These are phyloP conservation scores for Copsychus sechellarum DNA, from an alignment of 2,113 vertebrate genomes.

Conservation along the genomic window DNA sequence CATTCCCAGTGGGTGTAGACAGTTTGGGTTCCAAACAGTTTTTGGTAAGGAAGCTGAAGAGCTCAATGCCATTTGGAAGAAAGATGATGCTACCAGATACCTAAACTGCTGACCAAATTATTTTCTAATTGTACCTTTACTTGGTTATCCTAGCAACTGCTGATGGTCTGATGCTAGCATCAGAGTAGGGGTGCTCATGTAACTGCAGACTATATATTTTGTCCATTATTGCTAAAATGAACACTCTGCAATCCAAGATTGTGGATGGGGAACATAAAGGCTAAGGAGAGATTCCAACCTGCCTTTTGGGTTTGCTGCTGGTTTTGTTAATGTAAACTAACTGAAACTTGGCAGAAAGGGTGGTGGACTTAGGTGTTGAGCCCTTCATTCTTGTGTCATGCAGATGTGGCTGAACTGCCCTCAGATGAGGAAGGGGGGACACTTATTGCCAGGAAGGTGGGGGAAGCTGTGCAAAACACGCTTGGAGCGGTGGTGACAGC, in stretches of 20 bases:
- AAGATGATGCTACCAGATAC: not conserved
- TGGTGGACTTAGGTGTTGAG: not conserved
- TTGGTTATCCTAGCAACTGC: not conserved
- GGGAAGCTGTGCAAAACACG: slow-evolving; percentile 96
- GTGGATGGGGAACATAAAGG: not conserved
- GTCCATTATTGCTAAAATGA: not conserved
- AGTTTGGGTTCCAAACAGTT: not conserved
- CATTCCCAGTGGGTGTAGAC: not conserved
- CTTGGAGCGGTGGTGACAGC: slow-evolving; percentile 94
- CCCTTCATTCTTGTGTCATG: not conserved
- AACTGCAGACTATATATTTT: not conserved
- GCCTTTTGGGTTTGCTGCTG: not conserved
- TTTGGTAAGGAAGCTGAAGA: not conserved
- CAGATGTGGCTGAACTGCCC: slow-evolving; percentile 86
- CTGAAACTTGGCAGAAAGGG: not conserved
- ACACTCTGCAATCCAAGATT: not conserved
- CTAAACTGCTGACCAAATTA: not conserved
- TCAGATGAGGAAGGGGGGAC: slow-evolving; percentile 93
- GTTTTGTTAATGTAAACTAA: not conserved
- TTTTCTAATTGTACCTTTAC: not conserved
- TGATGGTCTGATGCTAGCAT: not conserved
- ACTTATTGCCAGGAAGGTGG: slow-evolving; percentile 94
- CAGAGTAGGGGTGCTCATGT: not conserved
- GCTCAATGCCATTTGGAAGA: not conserved
- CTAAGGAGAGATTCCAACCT: not conserved